Evolutionary conservation across 2,797 vertebrate genomes (phyloP).

Genomic region (Pseudochromis fuscus): DNA sequence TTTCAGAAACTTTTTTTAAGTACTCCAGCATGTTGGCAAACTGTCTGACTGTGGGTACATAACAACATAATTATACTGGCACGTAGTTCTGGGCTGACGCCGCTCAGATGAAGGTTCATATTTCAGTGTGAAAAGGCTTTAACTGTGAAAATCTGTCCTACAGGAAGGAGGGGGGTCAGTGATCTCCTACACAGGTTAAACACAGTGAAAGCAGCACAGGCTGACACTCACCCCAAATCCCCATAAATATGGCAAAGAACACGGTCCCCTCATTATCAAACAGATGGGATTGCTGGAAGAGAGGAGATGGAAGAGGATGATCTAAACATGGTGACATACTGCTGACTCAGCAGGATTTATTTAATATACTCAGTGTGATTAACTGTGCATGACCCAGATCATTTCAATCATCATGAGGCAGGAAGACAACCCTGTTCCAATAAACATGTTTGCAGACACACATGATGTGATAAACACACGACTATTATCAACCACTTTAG

Average conservation of each 20-base stretch:
- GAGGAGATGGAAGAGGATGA: constrained; percentile 44
- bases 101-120: constrained; percentile 17
- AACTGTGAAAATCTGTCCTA: constrained; percentile 59
- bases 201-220: constrained; percentile 12
- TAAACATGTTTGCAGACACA: too few relatives aligned
- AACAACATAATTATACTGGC: constrained; percentile 51
- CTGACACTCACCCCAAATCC: constrained; percentile 95
- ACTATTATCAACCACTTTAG: too few relatives aligned
- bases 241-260: constrained; percentile 99
- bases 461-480: too few relatives aligned
- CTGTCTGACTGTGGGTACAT: constrained; percentile 1
- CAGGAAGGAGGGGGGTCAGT: constrained; percentile 3
- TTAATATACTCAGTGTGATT: neutral
- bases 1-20: constrained; percentile 1
- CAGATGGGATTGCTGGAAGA: constrained; percentile 92
- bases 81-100: constrained; percentile 8
- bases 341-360: constrained; percentile 48
- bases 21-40: neutral
- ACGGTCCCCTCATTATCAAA: constrained; percentile 97
- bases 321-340: constrained; percentile 41
- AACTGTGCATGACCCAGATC: neutral
- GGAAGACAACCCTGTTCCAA: neutral
- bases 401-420: too few relatives aligned
- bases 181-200: constrained; percentile 38
- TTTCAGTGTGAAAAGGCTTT: constrained; percentile 53